Base-by-base conservation (phyloP, 2,113 vertebrate species). In the Bufo bufo region DNA sequence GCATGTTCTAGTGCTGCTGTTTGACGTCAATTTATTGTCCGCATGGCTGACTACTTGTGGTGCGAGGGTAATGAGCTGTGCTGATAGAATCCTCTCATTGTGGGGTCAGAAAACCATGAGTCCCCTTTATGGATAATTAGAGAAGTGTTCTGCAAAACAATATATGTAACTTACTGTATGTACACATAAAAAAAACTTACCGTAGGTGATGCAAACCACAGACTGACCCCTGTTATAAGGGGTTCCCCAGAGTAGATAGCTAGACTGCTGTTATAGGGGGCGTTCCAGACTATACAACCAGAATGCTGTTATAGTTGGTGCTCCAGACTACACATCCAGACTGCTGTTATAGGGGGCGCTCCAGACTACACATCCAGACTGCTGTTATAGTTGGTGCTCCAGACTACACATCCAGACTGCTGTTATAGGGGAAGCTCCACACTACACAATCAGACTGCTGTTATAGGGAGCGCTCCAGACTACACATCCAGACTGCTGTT, bases 21-120 rank as follows among this genome's bases (percentile, higher is more conserved):
- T 19, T 81, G 33, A 61, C 43, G 56, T 81, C 56, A 81, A 19
- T 61, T 43, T 81, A 81, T 61, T 61, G 78, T 81, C 14, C 56
- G 61, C 43, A 61, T 81, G 78, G 56, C 33, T 3, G 78, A 14
- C 43, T 81, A 47, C 56, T 45, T 8, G 5, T 47, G n/a, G 5
- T 56, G 33, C 33, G 9, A 17, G 58, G 54, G 33, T 61, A 81
- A 81, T 59, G 43, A 81, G 78, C 23, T 45, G 56, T 19, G 47
- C 17, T 80, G 19, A 43, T 45, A 80, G 54, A 56, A 80, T 16
- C 52, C n/a, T 23, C 77, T 14, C 33, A 78, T 33, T 58, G 54
- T 23, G 54, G 1, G 43, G 58, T 58, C 47, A 47, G 7, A 45
- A 20, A 43, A 47, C 54, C 13, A 43, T 58, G 54, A 80, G 43